phyloP scores from a whole-genome alignment of 2,797 vertebrate species.

The Manis javanica region DNA sequence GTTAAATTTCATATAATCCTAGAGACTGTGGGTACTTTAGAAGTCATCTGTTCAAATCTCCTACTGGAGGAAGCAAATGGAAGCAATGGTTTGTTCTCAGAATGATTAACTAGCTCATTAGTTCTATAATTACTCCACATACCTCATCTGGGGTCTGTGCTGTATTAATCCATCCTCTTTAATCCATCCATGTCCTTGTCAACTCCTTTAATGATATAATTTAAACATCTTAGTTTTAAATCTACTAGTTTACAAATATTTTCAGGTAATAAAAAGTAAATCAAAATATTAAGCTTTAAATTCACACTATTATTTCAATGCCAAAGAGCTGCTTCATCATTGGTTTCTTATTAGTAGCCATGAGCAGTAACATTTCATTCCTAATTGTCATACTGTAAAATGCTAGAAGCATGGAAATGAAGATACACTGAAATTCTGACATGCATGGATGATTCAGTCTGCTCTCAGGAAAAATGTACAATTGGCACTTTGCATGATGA shows the following conservation, averaged over 20 bases:
- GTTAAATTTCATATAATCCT: background rate
- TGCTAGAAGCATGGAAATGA: background rate
- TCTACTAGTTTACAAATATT: background rate
- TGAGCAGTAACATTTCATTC: background rate
- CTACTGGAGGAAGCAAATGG: background rate
- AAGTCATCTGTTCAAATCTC: slow-evolving; percentile 20
- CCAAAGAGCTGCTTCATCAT: background rate
- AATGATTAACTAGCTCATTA: slow-evolving; percentile 52
- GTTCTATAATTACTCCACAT: slow-evolving; percentile 13
- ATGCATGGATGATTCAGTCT: background rate
- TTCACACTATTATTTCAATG: background rate
- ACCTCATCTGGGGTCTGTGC: background rate
- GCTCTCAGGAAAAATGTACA: background rate
- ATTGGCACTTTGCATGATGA: background rate
- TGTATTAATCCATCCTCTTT: slow-evolving; percentile 20
- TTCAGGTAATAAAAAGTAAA: background rate
- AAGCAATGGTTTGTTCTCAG: slow-evolving; percentile 8
- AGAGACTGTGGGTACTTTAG: background rate
- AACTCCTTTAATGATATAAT: background rate
- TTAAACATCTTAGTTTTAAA: slow-evolving; percentile 2
- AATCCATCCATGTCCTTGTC: background rate
- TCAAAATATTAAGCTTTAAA: background rate
- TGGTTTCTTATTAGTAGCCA: background rate
- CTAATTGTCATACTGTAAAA: background rate
- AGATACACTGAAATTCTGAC: background rate